Evolutionary conservation across 2,797 vertebrate species (phyloP).

Genomic region (Danio choprae): DNA sequence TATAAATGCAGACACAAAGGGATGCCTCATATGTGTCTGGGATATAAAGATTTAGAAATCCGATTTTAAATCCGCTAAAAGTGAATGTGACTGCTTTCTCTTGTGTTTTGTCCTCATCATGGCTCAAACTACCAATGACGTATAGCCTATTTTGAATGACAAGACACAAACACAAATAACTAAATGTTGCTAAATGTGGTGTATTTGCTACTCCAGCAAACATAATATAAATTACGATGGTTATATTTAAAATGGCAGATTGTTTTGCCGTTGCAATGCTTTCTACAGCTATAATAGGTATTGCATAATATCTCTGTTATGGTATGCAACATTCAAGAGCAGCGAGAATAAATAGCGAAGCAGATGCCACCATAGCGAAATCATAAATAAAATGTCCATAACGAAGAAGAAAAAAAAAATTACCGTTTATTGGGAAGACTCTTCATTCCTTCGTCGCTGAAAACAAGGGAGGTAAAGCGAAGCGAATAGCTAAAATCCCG

Average conservation of each 20-base stretch:
- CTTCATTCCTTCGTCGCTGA: constrained; percentile 65
- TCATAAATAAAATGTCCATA: background rate
- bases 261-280: background rate
- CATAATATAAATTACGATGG: background rate
- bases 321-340: constrained; percentile 6
- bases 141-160: background rate
- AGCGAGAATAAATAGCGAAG: background rate
- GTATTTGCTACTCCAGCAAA: background rate
- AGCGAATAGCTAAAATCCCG: constrained; percentile 45
- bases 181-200: background rate
- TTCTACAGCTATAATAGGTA: background rate
- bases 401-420: background rate
- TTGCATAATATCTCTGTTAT: background rate
- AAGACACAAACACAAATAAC: background rate
- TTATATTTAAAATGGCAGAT: background rate
- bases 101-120: background rate
- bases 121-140: background rate
- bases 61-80: background rate
- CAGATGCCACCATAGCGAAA: background rate
- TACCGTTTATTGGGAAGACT: constrained; percentile 61
- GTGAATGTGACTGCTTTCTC: background rate
- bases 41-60: background rate
- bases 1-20: constrained; percentile 36
- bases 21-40: constrained; percentile 19
- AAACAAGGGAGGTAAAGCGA: constrained; percentile 52